phyloP scores from a whole-genome alignment of 2,113 vertebrate species.

The Psophia crepitans region DNA sequence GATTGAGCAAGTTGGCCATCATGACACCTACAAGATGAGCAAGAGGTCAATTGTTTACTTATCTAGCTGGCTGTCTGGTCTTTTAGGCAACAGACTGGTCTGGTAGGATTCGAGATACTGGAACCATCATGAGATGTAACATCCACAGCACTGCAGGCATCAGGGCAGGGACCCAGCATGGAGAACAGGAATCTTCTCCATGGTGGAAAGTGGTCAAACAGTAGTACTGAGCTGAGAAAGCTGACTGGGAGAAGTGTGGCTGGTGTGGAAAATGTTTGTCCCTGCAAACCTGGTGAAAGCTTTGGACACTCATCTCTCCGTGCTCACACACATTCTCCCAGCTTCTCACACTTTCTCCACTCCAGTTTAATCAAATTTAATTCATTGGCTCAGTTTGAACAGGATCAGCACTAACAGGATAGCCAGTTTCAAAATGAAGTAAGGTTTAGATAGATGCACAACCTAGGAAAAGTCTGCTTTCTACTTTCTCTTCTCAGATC shows the following conservation, averaged over 20 bases:
- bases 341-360: not conserved
- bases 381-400: not conserved
- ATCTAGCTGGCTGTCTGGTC: not conserved
- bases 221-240: not conserved
- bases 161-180: fast-evolving
- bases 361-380: not conserved
- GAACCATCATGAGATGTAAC: not conserved
- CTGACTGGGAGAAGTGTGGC: not conserved
- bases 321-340: not conserved
- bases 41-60: not conserved
- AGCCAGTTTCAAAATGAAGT: not conserved
- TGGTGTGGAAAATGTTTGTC: not conserved
- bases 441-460: not conserved
- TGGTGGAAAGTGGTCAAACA: not conserved
- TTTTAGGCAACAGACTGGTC: not conserved
- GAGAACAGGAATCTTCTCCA: not conserved
- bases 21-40: not conserved
- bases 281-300: not conserved
- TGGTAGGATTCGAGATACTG: too few relatives aligned
- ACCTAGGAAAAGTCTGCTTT: not conserved
- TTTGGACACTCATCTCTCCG: not conserved
- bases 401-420: not conserved
- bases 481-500: not conserved
- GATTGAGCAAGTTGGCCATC: not conserved
- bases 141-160: not conserved